Evolutionary conservation across 2,797 vertebrate genomes (phyloP).

Genomic region (Pitangus sulphuratus): DNA sequence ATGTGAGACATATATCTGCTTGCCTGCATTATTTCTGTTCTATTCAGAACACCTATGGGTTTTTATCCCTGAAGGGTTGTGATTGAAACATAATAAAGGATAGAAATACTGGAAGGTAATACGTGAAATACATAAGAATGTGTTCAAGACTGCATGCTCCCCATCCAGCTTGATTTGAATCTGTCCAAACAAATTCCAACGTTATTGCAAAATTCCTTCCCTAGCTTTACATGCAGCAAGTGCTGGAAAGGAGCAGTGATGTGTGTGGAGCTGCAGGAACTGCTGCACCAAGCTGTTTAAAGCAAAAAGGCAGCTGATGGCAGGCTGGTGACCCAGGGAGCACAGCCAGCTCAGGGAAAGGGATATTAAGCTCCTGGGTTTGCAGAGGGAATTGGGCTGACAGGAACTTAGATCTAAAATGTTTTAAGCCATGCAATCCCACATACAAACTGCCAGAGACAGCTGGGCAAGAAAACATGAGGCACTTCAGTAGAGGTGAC

Average conservation of each 20-base stretch:
- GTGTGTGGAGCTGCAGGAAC: background rate
- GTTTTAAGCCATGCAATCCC: background rate
- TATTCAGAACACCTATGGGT: background rate
- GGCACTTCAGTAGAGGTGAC: background rate
- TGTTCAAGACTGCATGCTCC: background rate
- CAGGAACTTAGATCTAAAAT: background rate
- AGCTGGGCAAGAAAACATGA: background rate
- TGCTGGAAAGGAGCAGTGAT: background rate
- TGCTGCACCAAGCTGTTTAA: background rate
- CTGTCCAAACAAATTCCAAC: background rate
- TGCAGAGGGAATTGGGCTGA: background rate
- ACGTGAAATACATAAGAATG: slow-evolving; percentile 8
- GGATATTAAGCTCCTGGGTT: background rate
- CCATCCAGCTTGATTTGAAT: background rate
- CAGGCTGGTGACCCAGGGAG: background rate
- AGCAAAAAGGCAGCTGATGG: background rate
- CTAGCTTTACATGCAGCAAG: background rate
- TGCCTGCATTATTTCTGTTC: background rate
- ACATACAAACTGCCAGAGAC: background rate
- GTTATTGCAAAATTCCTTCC: background rate
- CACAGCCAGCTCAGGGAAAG: background rate
- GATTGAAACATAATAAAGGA: slow-evolving; percentile 1
- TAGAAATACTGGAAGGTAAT: slow-evolving; percentile 4
- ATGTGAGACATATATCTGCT: background rate
- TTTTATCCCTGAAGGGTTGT: background rate